Evolutionary conservation across 2,888 invertebrate genomes (phyloP).

Genomic region (Atrina japonica): DNA sequence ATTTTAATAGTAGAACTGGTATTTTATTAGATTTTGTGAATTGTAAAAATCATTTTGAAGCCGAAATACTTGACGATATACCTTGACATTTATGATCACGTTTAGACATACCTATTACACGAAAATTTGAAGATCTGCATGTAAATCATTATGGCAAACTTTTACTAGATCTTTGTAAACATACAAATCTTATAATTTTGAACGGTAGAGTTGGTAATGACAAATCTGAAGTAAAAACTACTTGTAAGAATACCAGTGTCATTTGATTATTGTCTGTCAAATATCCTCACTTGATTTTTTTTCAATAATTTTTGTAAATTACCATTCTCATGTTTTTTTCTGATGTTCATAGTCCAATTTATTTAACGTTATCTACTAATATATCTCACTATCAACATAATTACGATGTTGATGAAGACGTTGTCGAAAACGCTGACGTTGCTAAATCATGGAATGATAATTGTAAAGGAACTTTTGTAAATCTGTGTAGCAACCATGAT

Average conservation of each 20-base stretch:
- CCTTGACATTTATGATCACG: neutral
- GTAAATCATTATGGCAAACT: constrained; percentile 5
- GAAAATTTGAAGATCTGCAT: constrained; percentile 2
- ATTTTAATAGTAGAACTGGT: constrained; percentile 6
- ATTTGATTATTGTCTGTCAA: neutral
- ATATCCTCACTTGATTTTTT: neutral
- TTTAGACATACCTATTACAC: neutral
- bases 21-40: neutral
- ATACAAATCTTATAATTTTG: neutral
- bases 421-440: too few species aligned
- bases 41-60: constrained; percentile 5
- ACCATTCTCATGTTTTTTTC: constrained; percentile 1
- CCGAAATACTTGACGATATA: neutral
- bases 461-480: too few species aligned
- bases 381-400: too few species aligned
- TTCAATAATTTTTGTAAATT: neutral
- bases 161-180: constrained; percentile 3
- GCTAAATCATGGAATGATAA: too few species aligned
- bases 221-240: neutral
- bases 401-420: too few species aligned
- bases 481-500: too few species aligned
- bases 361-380: neutral
- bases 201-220: constrained; percentile 1
- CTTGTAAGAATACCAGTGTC: neutral
- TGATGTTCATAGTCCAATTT: constrained; percentile 1